Percentiles rank a stretch among this genome's conserved stretches.
These are phyloP conservation scores for Eretmochelys imbricata DNA, from an alignment of 2,113 vertebrate genomes.

Conservation along the genomic window DNA sequence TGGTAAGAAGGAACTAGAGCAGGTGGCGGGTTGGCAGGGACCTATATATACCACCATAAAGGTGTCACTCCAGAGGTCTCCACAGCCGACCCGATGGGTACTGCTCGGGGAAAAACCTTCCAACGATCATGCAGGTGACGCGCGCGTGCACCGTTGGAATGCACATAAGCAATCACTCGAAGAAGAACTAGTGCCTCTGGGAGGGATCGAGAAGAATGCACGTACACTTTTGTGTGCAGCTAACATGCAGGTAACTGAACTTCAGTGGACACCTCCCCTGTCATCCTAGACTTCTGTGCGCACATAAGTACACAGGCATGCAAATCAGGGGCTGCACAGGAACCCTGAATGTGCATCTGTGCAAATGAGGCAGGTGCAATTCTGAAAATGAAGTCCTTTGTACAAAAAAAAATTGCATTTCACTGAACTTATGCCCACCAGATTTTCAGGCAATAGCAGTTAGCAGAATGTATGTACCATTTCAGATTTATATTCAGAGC, in stretches of 20 bases:
- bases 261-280: background rate
- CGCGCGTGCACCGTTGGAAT: too few relatives aligned
- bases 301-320: background rate
- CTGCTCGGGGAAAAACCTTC: too few relatives aligned
- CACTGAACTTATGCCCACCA: rapidly evolving
- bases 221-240: background rate
- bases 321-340: conserved; percentile 8
- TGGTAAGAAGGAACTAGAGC: too few relatives aligned
- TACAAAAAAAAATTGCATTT: background rate
- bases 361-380: rapidly evolving
- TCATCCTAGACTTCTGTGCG: background rate
- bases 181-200: background rate
- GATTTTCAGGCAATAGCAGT: background rate
- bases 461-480: background rate
- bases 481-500: background rate
- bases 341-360: background rate
- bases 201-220: background rate
- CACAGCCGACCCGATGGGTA: too few relatives aligned
- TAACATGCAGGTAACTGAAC: background rate
- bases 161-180: too few relatives aligned
- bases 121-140: rapidly evolving
- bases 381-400: background rate
- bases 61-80: too few relatives aligned
- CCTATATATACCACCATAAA: too few relatives aligned
- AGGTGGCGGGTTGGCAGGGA: too few relatives aligned